Evolutionary conservation across 2,888 invertebrate genomes (phyloP).

Genomic region (Tetramorium bicarinatum): DNA sequence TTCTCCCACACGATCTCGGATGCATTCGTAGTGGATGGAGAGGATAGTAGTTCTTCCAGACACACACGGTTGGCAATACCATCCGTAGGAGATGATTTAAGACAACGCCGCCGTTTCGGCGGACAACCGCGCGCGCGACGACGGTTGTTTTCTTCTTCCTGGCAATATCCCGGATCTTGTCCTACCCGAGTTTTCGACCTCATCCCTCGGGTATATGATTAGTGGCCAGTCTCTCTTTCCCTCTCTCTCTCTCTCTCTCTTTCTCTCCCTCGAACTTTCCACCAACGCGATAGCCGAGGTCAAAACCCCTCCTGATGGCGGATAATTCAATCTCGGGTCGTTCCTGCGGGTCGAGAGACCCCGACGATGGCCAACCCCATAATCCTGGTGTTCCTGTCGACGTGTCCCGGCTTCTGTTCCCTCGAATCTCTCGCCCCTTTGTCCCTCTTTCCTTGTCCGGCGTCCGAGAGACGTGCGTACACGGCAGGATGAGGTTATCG

Average conservation of each 20-base stretch:
- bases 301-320: constrained; percentile 73
- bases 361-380: constrained; percentile 74
- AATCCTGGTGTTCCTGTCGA: constrained; percentile 65
- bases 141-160: constrained; percentile 75
- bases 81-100: constrained; percentile 76
- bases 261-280: constrained; percentile 67
- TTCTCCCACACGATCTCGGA: constrained; percentile 24
- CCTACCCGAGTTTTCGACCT: constrained; percentile 61
- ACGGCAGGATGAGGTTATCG: constrained; percentile 78
- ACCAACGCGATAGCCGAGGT: constrained; percentile 73
- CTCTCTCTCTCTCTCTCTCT: constrained; percentile 42
- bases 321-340: constrained; percentile 83
- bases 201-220: constrained; percentile 74
- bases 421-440: constrained; percentile 63
- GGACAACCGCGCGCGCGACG: constrained; percentile 54
- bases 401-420: constrained; percentile 61
- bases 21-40: constrained; percentile 15
- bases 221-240: constrained; percentile 67
- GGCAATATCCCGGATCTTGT: constrained; percentile 73
- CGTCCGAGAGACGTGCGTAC: constrained; percentile 48
- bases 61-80: constrained; percentile 56
- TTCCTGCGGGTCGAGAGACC: constrained; percentile 65
- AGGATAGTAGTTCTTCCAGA: constrained; percentile 38
- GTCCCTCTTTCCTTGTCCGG: constrained; percentile 65
- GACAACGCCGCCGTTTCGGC: constrained; percentile 68